phyloP scores from a whole-genome alignment of 2,797 vertebrate species.

The Enteromius paludinosus region DNA sequence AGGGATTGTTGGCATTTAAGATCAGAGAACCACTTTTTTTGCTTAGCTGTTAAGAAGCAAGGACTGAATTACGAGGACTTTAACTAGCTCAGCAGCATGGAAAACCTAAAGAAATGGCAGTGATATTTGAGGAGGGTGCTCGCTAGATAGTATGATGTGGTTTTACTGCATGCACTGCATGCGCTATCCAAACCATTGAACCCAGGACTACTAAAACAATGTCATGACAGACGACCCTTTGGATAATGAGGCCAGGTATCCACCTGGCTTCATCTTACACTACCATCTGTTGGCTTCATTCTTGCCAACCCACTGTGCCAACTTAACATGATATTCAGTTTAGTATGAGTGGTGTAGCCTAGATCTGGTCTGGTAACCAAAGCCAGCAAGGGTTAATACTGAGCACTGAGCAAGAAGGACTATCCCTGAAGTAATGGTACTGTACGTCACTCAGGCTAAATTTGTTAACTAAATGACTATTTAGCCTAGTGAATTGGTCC shows the following conservation, averaged over 20 bases:
- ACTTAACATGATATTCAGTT: conserved; percentile 21
- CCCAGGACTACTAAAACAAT: neutral
- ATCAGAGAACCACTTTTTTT: too few relatives aligned
- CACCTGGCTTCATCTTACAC: conserved; percentile 45
- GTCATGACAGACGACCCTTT: conserved; percentile 10
- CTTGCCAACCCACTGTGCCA: conserved; percentile 17
- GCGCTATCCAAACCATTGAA: conserved; percentile 31
- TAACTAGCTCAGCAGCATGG: neutral
- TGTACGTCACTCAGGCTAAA: neutral
- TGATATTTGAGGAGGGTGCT: neutral
- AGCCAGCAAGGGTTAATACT: conserved; percentile 6
- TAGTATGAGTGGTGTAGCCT: neutral
- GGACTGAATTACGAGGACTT: neutral
- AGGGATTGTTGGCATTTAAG: neutral
- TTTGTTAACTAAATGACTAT: neutral
- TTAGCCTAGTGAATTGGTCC: neutral
- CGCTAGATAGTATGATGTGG: conserved; percentile 7
- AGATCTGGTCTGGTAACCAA: conserved; percentile 8
- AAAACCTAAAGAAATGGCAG: neutral
- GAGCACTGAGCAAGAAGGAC: neutral
- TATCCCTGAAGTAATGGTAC: neutral
- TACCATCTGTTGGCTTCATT: neutral
- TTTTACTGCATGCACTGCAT: conserved; percentile 12
- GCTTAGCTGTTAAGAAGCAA: neutral
- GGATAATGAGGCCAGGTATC: conserved; percentile 28